Percentiles rank a stretch among this genome's conserved stretches.
phyloP scores from a whole-genome alignment of 2,113 vertebrate genomes.

The Aramus guarauna region DNA sequence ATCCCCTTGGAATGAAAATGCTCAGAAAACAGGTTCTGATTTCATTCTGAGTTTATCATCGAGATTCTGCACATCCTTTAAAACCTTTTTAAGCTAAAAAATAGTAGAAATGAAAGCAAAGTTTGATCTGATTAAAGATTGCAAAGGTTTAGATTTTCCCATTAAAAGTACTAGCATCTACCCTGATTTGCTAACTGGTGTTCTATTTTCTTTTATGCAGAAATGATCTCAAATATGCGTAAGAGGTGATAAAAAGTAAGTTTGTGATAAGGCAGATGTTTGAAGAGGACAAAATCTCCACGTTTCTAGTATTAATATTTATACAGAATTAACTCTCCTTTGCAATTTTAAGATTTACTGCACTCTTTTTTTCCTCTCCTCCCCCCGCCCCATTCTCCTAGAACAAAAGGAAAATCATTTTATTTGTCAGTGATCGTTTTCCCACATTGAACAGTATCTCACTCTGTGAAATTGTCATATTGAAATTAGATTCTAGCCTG shows the following conservation, averaged over 20 bases:
- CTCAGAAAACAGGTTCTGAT: constrained; percentile 29
- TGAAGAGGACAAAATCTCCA: neutral
- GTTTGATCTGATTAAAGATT: constrained; percentile 63
- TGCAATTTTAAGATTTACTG: neutral
- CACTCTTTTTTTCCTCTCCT: neutral
- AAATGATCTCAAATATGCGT: neutral
- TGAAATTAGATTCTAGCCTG: constrained; percentile 33
- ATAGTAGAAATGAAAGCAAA: constrained; percentile 62
- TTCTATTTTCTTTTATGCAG: neutral
- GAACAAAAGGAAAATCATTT: neutral
- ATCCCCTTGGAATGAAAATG: neutral
- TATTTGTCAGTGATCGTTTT: constrained; percentile 17
- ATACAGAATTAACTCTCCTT: neutral
- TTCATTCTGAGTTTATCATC: constrained; percentile 26
- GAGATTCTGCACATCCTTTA: constrained; percentile 72
- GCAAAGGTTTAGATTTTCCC: constrained; percentile 81
- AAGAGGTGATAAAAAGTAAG: neutral
- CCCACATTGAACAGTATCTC: neutral
- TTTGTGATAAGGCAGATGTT: neutral
- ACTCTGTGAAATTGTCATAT: constrained; percentile 22
- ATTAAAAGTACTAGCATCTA: constrained; percentile 31
- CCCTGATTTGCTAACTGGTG: neutral
- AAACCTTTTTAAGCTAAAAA: constrained; percentile 70
- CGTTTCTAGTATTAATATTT: neutral
- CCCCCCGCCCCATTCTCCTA: neutral